Conservation (phyloP, 1,140 invertebrate species). For the Hylaeus anthracinus region DNA sequence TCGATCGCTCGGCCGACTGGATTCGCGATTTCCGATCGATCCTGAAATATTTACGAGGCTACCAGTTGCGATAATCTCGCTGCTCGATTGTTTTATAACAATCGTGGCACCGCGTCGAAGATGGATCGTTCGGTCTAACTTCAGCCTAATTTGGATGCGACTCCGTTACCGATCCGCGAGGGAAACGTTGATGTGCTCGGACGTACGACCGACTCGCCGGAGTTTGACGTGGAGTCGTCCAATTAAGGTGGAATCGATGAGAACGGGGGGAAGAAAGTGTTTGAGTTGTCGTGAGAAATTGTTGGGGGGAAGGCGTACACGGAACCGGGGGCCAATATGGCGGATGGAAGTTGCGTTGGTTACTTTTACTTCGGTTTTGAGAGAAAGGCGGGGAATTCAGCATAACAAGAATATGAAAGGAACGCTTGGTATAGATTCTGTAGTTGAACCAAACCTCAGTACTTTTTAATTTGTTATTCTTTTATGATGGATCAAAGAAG, state of each 20-base stretch:
- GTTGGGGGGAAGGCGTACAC: background rate
- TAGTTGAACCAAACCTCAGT: too few relatives aligned
- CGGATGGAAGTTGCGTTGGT: background rate
- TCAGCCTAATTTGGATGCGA: conserved; percentile 1
- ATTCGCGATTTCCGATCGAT: conserved; percentile 67
- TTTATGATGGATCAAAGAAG: too few relatives aligned
- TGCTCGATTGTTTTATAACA: conserved; percentile 46
- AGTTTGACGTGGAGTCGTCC: conserved; percentile 21
- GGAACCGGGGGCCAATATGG: background rate
- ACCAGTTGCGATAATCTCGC: conserved; percentile 41
- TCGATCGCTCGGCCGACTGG: conserved; percentile 58
- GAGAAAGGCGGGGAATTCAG: too few relatives aligned
- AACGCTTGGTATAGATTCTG: too few relatives aligned
- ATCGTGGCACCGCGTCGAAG: conserved; percentile 14
- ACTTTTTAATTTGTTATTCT: too few relatives aligned
- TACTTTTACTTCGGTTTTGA: too few relatives aligned
- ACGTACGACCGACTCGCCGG: background rate
- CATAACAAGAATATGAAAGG: too few relatives aligned
- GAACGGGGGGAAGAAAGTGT: background rate
- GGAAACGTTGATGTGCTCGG: background rate
- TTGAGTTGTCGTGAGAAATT: background rate
- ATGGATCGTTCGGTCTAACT: conserved; percentile 9
- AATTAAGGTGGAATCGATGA: conserved; percentile 27
- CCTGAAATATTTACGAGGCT: conserved; percentile 65
- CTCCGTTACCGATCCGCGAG: conserved; percentile 9